Percentiles rank a stretch among this genome's conserved stretches.
Evolutionary conservation across 1,140 invertebrate genomes (phyloP).

Genomic region (Coelopa frigida): DNA sequence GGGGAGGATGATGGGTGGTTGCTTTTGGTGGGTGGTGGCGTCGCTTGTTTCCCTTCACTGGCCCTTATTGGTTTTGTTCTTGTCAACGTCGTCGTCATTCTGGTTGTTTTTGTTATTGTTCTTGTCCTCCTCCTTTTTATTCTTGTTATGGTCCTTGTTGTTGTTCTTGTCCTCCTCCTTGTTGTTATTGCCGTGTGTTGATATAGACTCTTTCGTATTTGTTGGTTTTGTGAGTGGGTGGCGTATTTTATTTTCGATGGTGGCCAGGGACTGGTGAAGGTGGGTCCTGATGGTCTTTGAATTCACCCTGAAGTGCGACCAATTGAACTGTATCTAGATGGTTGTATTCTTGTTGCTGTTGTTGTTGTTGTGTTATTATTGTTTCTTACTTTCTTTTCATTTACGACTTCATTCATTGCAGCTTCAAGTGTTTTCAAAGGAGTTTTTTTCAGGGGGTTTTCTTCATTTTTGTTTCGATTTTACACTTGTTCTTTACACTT

Average conservation of each 20-base stretch:
- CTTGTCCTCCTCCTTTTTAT: not conserved
- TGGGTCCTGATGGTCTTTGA: too few relatives aligned
- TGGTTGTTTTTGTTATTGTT: not conserved
- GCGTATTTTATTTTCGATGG: too few relatives aligned
- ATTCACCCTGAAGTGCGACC: slow-evolving; percentile 10
- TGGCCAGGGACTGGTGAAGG: too few relatives aligned
- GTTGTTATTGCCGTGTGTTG: too few relatives aligned
- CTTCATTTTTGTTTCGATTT: slow-evolving; percentile 3
- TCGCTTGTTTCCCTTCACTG: too few relatives aligned
- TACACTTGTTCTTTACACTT: too few relatives aligned
- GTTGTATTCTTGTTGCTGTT: slow-evolving; percentile 1
- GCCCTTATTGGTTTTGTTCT: not conserved
- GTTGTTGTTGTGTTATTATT: slow-evolving; percentile 1
- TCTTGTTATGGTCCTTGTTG: not conserved
- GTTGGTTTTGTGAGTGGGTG: too few relatives aligned
- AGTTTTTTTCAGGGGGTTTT: slow-evolving; percentile 5
- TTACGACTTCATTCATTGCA: not conserved
- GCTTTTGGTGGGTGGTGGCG: too few relatives aligned
- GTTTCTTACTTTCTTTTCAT: not conserved
- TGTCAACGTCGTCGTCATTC: not conserved
- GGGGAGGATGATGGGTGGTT: too few relatives aligned
- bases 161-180: too few relatives aligned
- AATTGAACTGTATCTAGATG: slow-evolving; percentile 10
- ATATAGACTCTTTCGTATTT: too few relatives aligned
- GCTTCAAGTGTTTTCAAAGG: not conserved